Evolutionary conservation across 2,113 vertebrate species (phyloP).

Genomic region (Sphyrna mokarran): DNA sequence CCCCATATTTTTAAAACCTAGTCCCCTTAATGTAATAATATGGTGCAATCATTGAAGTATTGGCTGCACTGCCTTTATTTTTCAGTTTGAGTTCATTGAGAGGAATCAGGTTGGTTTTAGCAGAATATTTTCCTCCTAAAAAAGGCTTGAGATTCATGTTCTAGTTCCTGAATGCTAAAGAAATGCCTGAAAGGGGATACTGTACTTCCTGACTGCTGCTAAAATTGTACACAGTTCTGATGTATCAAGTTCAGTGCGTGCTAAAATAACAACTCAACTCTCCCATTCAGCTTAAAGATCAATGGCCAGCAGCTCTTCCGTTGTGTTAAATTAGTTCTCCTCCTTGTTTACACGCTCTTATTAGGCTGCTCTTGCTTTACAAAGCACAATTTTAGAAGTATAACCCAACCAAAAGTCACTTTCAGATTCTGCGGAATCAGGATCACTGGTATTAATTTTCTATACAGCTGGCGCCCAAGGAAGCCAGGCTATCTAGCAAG

Average conservation of each 20-base stretch:
- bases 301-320: background rate
- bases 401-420: background rate
- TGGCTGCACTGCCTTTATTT: background rate
- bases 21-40: background rate
- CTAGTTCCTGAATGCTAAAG: background rate
- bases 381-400: background rate
- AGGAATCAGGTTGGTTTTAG: background rate
- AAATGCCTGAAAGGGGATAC: background rate
- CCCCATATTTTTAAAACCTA: background rate
- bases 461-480: background rate
- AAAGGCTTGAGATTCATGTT: background rate
- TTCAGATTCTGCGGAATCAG: background rate
- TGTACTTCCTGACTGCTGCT: conserved; percentile 20
- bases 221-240: background rate
- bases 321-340: background rate
- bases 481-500: background rate
- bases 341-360: background rate
- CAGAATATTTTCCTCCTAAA: background rate
- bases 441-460: background rate
- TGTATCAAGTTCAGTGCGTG: conserved; percentile 8
- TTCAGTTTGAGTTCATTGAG: background rate
- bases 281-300: background rate
- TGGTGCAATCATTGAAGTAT: background rate
- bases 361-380: background rate
- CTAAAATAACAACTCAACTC: background rate